These are phyloP conservation scores for Lasioglossum baleicum DNA, from an alignment of 1,140 invertebrate genomes.

Conservation along the genomic window DNA sequence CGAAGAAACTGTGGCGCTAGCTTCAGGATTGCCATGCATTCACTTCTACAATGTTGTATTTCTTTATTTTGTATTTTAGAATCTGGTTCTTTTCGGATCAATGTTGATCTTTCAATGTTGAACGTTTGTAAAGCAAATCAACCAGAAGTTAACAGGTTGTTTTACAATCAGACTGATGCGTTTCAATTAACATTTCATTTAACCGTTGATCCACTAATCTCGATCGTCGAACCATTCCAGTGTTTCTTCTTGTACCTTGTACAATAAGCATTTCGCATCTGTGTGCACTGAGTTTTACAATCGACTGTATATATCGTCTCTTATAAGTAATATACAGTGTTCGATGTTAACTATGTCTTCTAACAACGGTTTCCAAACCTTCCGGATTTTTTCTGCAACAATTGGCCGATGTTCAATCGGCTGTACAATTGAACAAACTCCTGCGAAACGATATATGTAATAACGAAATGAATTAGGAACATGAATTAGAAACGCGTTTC, in stretches of 20 bases:
- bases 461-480: too few species aligned
- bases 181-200: too few species aligned
- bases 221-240: not conserved
- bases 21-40: too few species aligned
- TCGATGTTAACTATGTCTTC: slow-evolving; percentile 60
- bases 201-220: not conserved
- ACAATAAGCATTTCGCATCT: not conserved
- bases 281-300: not conserved
- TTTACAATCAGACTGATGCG: too few species aligned
- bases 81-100: too few species aligned
- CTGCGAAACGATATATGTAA: not conserved
- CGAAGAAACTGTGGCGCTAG: too few species aligned
- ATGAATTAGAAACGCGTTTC: not conserved
- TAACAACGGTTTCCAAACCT: slow-evolving; percentile 29
- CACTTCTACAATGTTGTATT: too few species aligned
- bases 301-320: slow-evolving; percentile 22
- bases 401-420: not conserved
- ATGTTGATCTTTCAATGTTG: too few species aligned
- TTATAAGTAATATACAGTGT: slow-evolving; percentile 59
- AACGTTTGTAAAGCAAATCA: too few species aligned
- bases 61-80: too few species aligned
- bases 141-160: too few species aligned
- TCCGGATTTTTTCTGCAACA: not conserved
- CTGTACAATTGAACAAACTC: not conserved
- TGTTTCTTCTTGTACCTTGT: not conserved